Base-by-base conservation (phyloP, 2,113 vertebrate genomes). In the Phalacrocorax pelagicus region DNA sequence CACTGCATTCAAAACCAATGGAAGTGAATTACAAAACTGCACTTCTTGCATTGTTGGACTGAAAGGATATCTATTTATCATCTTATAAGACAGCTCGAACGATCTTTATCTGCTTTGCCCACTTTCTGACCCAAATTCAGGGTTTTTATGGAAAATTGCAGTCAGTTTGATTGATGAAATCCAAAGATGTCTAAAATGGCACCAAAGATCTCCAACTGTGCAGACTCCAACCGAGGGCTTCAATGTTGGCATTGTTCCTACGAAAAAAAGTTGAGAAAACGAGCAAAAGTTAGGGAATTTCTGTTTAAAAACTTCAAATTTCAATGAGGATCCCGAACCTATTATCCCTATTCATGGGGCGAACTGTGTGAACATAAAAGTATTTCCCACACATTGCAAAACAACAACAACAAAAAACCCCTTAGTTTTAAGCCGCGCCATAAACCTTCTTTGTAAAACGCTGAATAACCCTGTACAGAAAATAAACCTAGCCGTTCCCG, bases 121-220 rank as follows among this genome's bases (percentile, higher is more conserved):
- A 98, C 98, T 99, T 99, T 99, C 99, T 99, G 98, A 98, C 99
- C 99, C 98, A 99, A 99, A 99, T 99, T 99, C 99, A 99, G 99
- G 98, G 99, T 98, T 99, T 99, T 99, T 99, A 99, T 99, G 99
- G 99, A 99, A 99, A 99, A 99, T 99, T 99, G 99, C 99, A 99
- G 99, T 99, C 99, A 99, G 98, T 99, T 99, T 99, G 99, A 99
- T 99, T 99, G 99, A 99, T 99, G 99, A 99, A 99, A 99, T 99
- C 99, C 99, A 99, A 99, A 99, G 99, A 99, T 99, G 99, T 99
- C 99, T 99, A 99, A 98, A 99, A 99, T 98, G 99, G 99, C 99
- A 98, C 98, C 97, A 98, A 99, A 99, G 99, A 99, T 99, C 99
- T 99, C 99, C 99, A 98, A 99, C 99, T 99, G 99, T 99, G 99